Base-by-base conservation (phyloP, 2,888 invertebrate species). In the Callyntrura sp. region DNA sequence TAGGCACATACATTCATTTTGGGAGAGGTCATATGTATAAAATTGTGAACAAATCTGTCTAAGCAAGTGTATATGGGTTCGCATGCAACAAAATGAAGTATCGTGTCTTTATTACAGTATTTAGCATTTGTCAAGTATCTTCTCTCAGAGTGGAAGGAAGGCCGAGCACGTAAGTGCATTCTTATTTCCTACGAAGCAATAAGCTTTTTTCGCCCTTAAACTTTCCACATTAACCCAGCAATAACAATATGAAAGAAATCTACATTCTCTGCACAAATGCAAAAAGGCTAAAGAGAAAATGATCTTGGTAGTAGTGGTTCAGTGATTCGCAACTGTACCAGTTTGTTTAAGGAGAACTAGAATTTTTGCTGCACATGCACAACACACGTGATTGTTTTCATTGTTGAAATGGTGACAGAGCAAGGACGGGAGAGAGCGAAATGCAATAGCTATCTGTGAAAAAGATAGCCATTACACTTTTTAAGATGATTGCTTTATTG, bases 291-390 rank as follows among this genome's bases (percentile, higher is more conserved):
- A 62, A 51, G 17, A 57, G n/a, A 57, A n/a, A 57, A 57, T 57
- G n/a, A 14, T 43, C n/a, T 3, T 68, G 14, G n/a, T 12, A 35
- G 35, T 28, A 35, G 35, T 35, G 35, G 35, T 35, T 35, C 35
- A 35, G 35, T 35, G n/a, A 8, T 68, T 43, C 6, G n/a, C 6
- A 4, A 4, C 20, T n/a, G 55, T n/a, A 55, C 4, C n/a, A n/a
- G 8, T 68, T 62, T 3, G 28, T 0, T 28, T 23, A 11, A 48
- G 20, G 14, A 76, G 25, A 51, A 51, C 60, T 68, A n/a, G 28
- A n/a, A 68, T n/a, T n/a, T 68, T 68, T 35, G 68, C 35, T 68
- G 68, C 68, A 68, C 68, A 68, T 68, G 68, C 35, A 68, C 28
- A 14, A 68, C 8, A 68, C 8, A 9, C 60, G 60, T 60, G 20